A percentile compares a stretch with the other conserved stretches of the same genome.
These are phyloP conservation scores for Notothenia rossii DNA, from an alignment of 2,113 vertebrate species.

Conservation along the genomic window DNA sequence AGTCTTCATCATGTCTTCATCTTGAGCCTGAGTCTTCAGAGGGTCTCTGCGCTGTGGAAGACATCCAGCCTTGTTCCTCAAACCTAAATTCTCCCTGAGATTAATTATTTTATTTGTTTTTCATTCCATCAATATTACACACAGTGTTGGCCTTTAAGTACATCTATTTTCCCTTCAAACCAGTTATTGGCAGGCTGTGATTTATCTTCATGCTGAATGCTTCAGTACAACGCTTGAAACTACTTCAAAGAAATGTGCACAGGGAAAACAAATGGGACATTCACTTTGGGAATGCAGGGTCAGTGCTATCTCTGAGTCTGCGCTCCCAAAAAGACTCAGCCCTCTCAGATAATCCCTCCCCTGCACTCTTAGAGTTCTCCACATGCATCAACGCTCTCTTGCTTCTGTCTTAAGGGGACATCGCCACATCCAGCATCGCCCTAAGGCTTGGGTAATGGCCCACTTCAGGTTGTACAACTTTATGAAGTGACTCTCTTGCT, in stretches of 20 bases:
- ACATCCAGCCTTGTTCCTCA: too few relatives aligned
- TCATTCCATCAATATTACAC: not conserved
- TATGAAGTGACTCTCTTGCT: not conserved
- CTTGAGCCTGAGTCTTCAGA: too few relatives aligned
- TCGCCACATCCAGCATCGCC: not conserved
- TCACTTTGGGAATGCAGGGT: not conserved
- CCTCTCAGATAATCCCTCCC: conserved; percentile 24
- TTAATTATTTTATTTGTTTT: too few relatives aligned
- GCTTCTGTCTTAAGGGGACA: conserved; percentile 1
- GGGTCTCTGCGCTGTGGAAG: too few relatives aligned
- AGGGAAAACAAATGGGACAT: conserved; percentile 24
- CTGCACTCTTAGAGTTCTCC: conserved; percentile 15
- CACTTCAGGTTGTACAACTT: conserved; percentile 9
- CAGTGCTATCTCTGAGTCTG: not conserved
- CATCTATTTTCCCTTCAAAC: not conserved
- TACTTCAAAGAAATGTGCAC: conserved; percentile 2
- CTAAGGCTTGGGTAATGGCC: not conserved
- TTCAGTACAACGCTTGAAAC: conserved; percentile 1
- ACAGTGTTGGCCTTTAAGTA: not conserved
- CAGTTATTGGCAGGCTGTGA: not conserved
- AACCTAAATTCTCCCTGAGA: too few relatives aligned
- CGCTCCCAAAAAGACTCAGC: conserved; percentile 3
- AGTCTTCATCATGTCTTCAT: too few relatives aligned
- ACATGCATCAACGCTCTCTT: conserved; percentile 4
- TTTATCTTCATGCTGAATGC: not conserved